Base-by-base conservation (phyloP, 2,888 invertebrate genomes). In the Epistrophe eligans region DNA sequence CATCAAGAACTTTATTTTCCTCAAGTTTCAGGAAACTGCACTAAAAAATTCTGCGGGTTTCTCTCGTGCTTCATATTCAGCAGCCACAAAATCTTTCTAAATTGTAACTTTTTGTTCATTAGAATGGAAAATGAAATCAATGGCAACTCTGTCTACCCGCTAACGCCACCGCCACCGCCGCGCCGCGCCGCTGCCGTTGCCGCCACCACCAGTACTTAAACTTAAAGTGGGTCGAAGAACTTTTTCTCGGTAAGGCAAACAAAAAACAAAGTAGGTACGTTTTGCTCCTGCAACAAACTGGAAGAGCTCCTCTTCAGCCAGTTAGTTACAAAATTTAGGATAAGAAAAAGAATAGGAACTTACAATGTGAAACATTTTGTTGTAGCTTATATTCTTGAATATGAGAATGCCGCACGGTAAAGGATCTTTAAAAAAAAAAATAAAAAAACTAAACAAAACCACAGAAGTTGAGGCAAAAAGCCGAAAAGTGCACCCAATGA, bases 401-500 rank as follows among this genome's bases (percentile, higher is more conserved):
- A n/a, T 35, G 32, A 50, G 38, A 50, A 9, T 32, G 13, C 38
- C 2, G 38, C 50, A 35, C n/a, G 35, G n/a, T 35, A 60, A 7
- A 40, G 13, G 13, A 40, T 5, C 2, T 7, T 38, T 17, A 11
- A n/a, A 40, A 64, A 32, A 19, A 15, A 24, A 43, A 24, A 2
- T 2, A 24, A 24, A 24, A 24, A 24, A 24, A n/a, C n/a, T n/a
- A n/a, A n/a, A n/a, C n/a, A n/a, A 40, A 71, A 35, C 55, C 72
- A 50, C 13, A 58, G 60, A 66, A 64, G 81, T 67, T 55, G 66
- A 70, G 43, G 74, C 55, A 71, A 77, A 79, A 80, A 88, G 84
- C 79, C 73, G 72, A 79, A 83, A 83, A 80, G 83, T 84, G 84
- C 73, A 80, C 73, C 84, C 88, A 88, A 88, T 88, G 88, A 88